Base-by-base conservation (phyloP, 2,113 vertebrate species). In the Perca fluviatilis region DNA sequence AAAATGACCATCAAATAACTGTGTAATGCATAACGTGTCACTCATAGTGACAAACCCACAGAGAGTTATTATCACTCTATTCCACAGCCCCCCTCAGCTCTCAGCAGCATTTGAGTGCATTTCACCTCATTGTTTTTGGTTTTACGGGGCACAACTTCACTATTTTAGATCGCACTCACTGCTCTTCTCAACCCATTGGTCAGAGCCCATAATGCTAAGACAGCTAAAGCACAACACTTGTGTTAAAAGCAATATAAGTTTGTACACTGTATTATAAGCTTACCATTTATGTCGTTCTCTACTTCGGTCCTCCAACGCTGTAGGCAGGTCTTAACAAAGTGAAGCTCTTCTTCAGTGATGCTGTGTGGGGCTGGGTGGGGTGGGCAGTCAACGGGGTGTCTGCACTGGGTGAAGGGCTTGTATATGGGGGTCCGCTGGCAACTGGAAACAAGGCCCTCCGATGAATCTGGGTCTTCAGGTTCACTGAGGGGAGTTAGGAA, bases 241-340 rank as follows among this genome's bases (percentile, higher is more conserved):
- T 27, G 16, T 77, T 46, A 46, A 69, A 67, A 61, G 14, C 33
- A 25, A 23, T 15, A 11, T 30, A 6, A 58, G 11, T 19, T 27
- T 63, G 72, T 21, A 11, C 14, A 40, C 27, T 36, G 58, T 25
- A 27, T 19, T 12, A 25, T 58, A 27, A 23, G 33, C 70, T 21
- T 75, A 99, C 98, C 98, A 86, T 94, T 96, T 51, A 99, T 93
- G 3, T 98, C 97, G 21, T 96, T 97, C 25, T 99, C 96, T 0
- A 97, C 97, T 89, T 99, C 97, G 0, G 91, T 89, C 82, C 96
- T 97, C 98, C 98, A 99, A 3, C 97, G 96, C 88, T 97, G 97
- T 25, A 99, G 95, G 88, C 98, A 99, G 0, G 85, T 92, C 82
- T 92, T 96, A 3, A 99, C 95, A 1, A 96, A 96, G 77, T 60